Evolutionary conservation across 2,113 vertebrate genomes (phyloP), one percentile per base, ranked within the genome.

Genomic region (Myocastor coypus): DNA sequence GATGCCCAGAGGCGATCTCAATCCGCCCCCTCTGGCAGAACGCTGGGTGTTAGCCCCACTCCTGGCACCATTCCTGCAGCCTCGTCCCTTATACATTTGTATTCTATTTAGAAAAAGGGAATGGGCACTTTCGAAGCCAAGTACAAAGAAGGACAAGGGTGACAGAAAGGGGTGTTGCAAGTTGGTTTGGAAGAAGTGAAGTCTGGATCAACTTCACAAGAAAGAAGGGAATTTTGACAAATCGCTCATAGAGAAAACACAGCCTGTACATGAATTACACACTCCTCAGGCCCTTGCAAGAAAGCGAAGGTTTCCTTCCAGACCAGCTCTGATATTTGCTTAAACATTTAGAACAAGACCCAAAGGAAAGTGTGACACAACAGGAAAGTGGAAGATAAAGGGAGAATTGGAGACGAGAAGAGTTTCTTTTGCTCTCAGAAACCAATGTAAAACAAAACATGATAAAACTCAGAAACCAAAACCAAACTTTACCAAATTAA

Each of bases 261-360:
- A 59, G n/a, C 30, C 64, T 90, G 7, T 37, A 66, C 52, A 40
- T 78, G 77, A n/a, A 34, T 96, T 84, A 71, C 71, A 37, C 34
- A n/a, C 68, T 28, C 37, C 22, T 42, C 4, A 2, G 19, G 20
- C 10, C 22, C 37, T 73, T 22, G 40, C 19, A 10, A n/a, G 64
- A 4, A 66, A 90, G 52, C 37, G 52, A 66, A 92, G 19, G 26
- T 59, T 96, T 94, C 59, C 9, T 5, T 85, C 20, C 77, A 92
- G 82, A 6, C 42, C 1, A 69, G 7, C 7, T 64, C 80, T 83
- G 42, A 87, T 61, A 78, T 78, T 90, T 91, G 57, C 82, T 97
- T 84, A 92, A 97, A 81, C 71, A 95, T 92, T 93, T 94, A 77
- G 69, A 92, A 87, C 34, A n/a, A 57, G 11, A 32, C 80, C 75